Conservation (phyloP, 2,888 invertebrate species). For the Tridacna gigas region DNA sequence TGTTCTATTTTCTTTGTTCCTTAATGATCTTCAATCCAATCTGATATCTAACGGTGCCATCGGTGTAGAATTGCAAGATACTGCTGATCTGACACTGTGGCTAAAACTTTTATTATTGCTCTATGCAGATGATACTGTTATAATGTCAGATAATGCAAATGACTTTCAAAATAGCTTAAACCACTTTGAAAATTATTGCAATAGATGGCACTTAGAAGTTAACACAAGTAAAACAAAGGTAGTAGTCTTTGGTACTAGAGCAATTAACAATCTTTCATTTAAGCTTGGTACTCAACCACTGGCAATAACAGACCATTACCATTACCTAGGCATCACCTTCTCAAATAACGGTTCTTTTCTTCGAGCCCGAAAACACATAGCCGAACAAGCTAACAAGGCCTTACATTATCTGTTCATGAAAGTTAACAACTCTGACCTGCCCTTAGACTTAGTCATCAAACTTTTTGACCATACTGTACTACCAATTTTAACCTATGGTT, state of each 20-base stretch:
- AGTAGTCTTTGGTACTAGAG: too few relatives aligned
- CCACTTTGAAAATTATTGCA: not conserved
- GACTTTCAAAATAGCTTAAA: too few relatives aligned
- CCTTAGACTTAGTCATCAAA: not conserved
- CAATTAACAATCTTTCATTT: not conserved
- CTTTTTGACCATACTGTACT: not conserved
- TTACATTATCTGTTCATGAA: too few relatives aligned
- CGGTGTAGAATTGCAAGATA: too few relatives aligned
- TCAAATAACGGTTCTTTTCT: not conserved
- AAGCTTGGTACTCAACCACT: not conserved
- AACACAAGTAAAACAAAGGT: too few relatives aligned
- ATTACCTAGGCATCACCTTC: not conserved
- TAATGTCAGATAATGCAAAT: not conserved
- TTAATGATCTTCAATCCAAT: conserved; percentile 20
- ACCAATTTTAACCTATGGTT: not conserved
- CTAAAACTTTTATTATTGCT: not conserved
- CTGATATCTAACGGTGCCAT: too few relatives aligned
- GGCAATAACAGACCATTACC: not conserved
- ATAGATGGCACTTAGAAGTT: not conserved
- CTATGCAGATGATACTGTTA: not conserved
- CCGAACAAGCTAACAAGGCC: conserved; percentile 2
- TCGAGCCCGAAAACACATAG: not conserved
- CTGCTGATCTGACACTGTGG: too few relatives aligned
- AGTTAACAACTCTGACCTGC: too few relatives aligned
- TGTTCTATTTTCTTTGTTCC: conserved; percentile 9